Evolutionary conservation across 2,113 vertebrate genomes (phyloP), one percentile per base, ranked within the genome.

Genomic region (Illadopsis cleaveri): DNA sequence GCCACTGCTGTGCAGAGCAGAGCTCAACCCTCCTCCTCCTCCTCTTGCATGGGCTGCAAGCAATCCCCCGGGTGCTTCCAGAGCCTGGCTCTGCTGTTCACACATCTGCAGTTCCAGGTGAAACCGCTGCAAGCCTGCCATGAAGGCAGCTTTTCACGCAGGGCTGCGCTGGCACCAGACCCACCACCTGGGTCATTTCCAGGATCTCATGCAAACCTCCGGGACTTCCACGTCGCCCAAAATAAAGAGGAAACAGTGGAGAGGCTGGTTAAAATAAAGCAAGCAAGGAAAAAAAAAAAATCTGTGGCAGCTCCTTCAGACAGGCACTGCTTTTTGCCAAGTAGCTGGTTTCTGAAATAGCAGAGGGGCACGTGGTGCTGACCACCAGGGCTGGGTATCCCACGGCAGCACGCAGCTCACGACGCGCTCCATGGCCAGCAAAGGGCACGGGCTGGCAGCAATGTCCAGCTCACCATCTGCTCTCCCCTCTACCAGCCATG

Each of bases 21-120:
- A 87, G 81, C 30, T 54, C 58, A 54, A 15, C 42, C 56, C 57
- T 71, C 33, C 42, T 69, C 48, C 47, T 48, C 50, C 20, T 77
- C 35, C 45, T 44, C 44, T 20, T 71, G 30, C 6, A 8, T 0
- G 3, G 21, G 30, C 48, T 66, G 19, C 2, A 4, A 89, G 58
- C 47, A 53, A 50, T 44, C 61, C 66, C 65, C 58, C 0, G 2
- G 31, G 44, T 6, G 28, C 89, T 71, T 42, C 79, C 64, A 96
- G 94, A 94, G 92, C 76, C 66, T 53, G 78, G 70, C 91, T 86
- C 78, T 7, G 50, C 20, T 60, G 47, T 60, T 83, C 89, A 66
- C 89, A 90, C 90, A 94, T 94, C 91, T 95, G 92, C 87, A 85
- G 68, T 31, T 94, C 73, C 96, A 92, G 86, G 85, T 82, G 86